Percentiles rank a stretch among this genome's conserved stretches.
These are phyloP conservation scores for Tyria jacobaeae DNA, from an alignment of 2,888 invertebrate species.

Conservation along the genomic window DNA sequence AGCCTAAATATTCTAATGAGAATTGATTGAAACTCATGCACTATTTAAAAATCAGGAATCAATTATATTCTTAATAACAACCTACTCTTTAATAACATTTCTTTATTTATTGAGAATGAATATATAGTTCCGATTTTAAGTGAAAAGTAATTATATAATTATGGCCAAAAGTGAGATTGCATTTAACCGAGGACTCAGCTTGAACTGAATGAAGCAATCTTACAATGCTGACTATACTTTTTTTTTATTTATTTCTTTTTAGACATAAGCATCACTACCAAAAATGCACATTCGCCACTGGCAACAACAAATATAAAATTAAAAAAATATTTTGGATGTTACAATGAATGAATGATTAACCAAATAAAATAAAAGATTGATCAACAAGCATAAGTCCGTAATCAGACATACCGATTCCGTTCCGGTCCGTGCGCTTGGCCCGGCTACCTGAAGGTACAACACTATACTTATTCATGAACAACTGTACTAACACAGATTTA, in stretches of 20 bases:
- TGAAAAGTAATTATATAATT: too few relatives aligned
- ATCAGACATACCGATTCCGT: conserved; percentile 20
- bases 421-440: conserved; percentile 14
- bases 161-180: too few relatives aligned
- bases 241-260: background rate
- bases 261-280: background rate
- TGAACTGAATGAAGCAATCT: too few relatives aligned
- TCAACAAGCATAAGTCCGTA: background rate
- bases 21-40: too few relatives aligned
- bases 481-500: conserved; percentile 1
- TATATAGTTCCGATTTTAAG: too few relatives aligned
- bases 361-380: background rate
- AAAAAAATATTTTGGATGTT: background rate
- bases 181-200: too few relatives aligned
- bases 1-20: too few relatives aligned
- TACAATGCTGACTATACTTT: too few relatives aligned
- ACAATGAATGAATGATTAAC: background rate
- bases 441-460: conserved; percentile 20
- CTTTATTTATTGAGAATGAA: too few relatives aligned
- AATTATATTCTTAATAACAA: too few relatives aligned
- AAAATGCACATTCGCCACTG: background rate
- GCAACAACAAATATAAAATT: background rate
- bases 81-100: too few relatives aligned
- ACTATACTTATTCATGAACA: conserved; percentile 1
- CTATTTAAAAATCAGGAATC: too few relatives aligned